Conservation (phyloP, 1,140 invertebrate species). For the Maconellicoccus hirsutus region DNA sequence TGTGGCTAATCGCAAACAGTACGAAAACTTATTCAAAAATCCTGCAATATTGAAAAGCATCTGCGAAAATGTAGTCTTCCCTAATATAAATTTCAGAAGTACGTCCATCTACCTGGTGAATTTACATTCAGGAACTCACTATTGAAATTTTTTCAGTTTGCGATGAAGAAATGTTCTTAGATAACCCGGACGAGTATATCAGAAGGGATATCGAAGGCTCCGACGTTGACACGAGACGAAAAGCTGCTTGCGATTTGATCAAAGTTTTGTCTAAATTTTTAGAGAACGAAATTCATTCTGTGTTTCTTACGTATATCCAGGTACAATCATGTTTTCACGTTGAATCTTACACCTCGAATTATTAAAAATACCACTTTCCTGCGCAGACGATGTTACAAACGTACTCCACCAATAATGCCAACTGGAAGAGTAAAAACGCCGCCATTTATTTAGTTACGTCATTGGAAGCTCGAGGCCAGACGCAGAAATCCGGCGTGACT, state of each 20-base stretch:
- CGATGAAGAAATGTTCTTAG: slow-evolving; percentile 92
- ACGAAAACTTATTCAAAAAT: slow-evolving; percentile 81
- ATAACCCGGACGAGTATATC: slow-evolving; percentile 97
- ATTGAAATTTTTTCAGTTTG: slow-evolving; percentile 48
- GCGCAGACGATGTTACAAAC: slow-evolving; percentile 61
- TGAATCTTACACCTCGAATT: not conserved
- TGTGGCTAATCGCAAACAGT: slow-evolving; percentile 79
- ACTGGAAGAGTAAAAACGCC: slow-evolving; percentile 60
- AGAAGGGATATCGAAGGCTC: slow-evolving; percentile 94
- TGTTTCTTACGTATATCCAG: slow-evolving; percentile 80
- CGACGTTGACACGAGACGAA: slow-evolving; percentile 89
- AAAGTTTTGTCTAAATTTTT: slow-evolving; percentile 78
- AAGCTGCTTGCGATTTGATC: slow-evolving; percentile 92
- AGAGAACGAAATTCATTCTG: slow-evolving; percentile 82
- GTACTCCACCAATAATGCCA: slow-evolving; percentile 58
- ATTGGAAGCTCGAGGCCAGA: slow-evolving; percentile 79
- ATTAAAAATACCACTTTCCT: slow-evolving; percentile 22
- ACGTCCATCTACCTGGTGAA: slow-evolving; percentile 31
- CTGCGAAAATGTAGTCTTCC: slow-evolving; percentile 95
- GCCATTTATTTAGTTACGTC: slow-evolving; percentile 93
- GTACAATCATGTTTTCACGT: slow-evolving; percentile 32
- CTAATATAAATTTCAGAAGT: slow-evolving; percentile 94
- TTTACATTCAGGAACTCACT: too few relatives aligned
- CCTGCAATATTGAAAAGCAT: slow-evolving; percentile 74
- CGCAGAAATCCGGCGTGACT: slow-evolving; percentile 81